Evolutionary conservation across 1,140 invertebrate genomes (phyloP).

Genomic region (Aradophagus sp.): DNA sequence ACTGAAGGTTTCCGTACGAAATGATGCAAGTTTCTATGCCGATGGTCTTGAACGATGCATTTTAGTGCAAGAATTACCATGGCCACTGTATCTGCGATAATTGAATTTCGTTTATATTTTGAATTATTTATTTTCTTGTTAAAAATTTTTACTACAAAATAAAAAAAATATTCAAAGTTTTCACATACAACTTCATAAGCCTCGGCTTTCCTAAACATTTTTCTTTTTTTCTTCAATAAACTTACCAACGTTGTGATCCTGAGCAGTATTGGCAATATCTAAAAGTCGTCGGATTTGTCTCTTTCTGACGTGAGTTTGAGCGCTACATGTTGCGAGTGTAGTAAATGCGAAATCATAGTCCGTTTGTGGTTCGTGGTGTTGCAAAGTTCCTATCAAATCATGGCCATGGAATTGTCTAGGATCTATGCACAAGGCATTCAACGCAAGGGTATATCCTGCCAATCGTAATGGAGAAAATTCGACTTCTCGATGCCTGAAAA

Average conservation of each 20-base stretch:
- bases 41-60: constrained; percentile 89
- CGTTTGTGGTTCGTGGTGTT: constrained; percentile 81
- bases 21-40: constrained; percentile 85
- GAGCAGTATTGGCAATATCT: constrained; percentile 84
- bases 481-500: constrained; percentile 79
- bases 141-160: no score
- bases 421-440: constrained; percentile 86
- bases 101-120: no score
- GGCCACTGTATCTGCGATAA: constrained; percentile 83
- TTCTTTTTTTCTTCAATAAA: constrained; percentile 4
- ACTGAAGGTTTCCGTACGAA: constrained; percentile 84
- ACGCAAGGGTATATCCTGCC: constrained; percentile 83
- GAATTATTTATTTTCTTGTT: no score
- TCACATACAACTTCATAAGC: no score
- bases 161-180: no score
- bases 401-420: constrained; percentile 88
- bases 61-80: constrained; percentile 88
- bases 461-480: constrained; percentile 83
- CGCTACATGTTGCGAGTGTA: constrained; percentile 82
- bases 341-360: constrained; percentile 82
- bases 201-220: no score
- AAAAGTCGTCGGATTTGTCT: constrained; percentile 84
- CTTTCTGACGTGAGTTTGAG: constrained; percentile 86
- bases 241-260: constrained; percentile 83
- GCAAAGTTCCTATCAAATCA: constrained; percentile 82